Evolutionary conservation across 2,888 invertebrate species (phyloP), one percentile per base, ranked within the genome.

Genomic region (Nyleta sp.): DNA sequence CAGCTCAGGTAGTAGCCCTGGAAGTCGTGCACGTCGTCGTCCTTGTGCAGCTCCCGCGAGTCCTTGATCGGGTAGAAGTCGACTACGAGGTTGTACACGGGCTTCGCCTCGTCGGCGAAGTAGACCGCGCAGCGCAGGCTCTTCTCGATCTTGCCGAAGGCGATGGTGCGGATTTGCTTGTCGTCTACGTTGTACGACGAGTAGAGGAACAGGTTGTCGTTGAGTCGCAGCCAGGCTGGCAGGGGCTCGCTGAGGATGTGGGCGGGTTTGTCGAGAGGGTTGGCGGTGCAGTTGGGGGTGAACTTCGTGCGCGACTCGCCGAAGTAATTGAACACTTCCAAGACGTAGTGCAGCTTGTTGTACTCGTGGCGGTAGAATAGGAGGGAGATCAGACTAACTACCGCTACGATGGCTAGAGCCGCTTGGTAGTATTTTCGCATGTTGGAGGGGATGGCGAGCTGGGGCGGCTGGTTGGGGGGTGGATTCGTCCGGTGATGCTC

Each of bases 351-450:
- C 0, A 97, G 91, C 46, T 95, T 94, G 88, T 96, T 95, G 86
- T 97, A 97, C 89, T 97, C 96, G 84, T 96, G 96, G 78, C 96
- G 94, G 88, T 97, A 97, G 86, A 97, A 94, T 18, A 97, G 91
- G 79, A 97, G 92, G 11, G 95, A 93, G 13, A 94, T 91, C 33
- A 97, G 92, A 89, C 96, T 96, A 33, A 95, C 88, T 80, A 94
- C 91, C 62, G 96, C 95, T 59, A 95, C 92, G 13, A 96, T 91
- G 60, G 96, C 91, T 59, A 97, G 92, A 59, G 94, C 91, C 50
- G 96, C 92, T 90, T 96, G 96, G 85, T 96, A 95, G 90, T 96
- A 96, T 91, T 96, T 97, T 89, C 94, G 94, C 97, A 97, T 96
- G 82, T 84, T 92, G 15, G 7, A 4, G 28, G 28, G 28, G 28